phyloP scores from a whole-genome alignment of 2,888 invertebrate species.

The Ectobius pallidus region DNA sequence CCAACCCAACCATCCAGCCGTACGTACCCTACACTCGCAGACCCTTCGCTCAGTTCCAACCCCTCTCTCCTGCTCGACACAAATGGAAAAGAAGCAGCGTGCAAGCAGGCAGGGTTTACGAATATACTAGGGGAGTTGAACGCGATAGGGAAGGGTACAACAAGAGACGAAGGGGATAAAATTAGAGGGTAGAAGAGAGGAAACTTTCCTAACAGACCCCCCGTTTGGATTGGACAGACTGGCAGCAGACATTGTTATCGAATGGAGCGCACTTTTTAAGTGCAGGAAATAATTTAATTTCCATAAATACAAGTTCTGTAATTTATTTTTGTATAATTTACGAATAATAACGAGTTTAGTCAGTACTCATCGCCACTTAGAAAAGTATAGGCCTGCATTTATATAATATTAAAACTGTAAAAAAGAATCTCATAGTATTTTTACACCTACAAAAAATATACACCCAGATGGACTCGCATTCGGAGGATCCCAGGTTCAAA shows the following conservation, averaged over 20 bases:
- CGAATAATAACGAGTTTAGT: too few relatives aligned
- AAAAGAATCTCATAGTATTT: too few relatives aligned
- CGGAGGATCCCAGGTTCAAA: too few relatives aligned
- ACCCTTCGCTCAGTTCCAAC: neutral
- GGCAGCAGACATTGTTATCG: neutral
- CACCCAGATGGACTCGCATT: too few relatives aligned
- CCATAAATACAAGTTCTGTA: too few relatives aligned
- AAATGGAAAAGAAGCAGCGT: constrained; percentile 27
- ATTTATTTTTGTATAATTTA: too few relatives aligned
- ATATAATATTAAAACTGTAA: too few relatives aligned
- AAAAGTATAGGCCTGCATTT: too few relatives aligned
- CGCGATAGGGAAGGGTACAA: constrained; percentile 1
- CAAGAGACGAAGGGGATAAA: constrained; percentile 30
- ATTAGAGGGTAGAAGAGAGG: constrained; percentile 36
- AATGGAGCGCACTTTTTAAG: neutral
- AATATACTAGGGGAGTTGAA: neutral
- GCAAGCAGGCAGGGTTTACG: neutral
- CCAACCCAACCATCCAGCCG: neutral
- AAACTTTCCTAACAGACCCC: neutral
- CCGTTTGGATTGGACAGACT: neutral
- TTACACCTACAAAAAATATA: too few relatives aligned
- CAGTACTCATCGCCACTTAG: too few relatives aligned
- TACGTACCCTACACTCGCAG: neutral
- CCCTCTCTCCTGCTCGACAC: constrained; percentile 23
- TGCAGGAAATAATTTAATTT: too few relatives aligned